phyloP scores from a whole-genome alignment of 1,140 invertebrate species.

The Sycophaga agraensis region DNA sequence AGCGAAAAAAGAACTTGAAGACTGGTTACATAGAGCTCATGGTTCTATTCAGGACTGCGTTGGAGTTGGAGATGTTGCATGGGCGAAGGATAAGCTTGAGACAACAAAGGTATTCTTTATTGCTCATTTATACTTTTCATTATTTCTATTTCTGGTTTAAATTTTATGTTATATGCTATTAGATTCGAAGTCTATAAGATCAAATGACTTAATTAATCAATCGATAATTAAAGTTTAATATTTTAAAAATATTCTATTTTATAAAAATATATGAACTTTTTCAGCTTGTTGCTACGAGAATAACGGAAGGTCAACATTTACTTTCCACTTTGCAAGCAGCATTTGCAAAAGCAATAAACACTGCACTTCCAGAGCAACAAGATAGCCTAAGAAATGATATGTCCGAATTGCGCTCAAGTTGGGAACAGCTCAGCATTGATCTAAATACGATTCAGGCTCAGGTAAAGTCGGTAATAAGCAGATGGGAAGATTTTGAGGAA shows the following conservation, averaged over 20 bases:
- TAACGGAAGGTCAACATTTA: slow-evolving; percentile 85
- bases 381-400: slow-evolving; percentile 74
- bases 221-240: no score
- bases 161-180: no score
- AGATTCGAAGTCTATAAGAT: no score
- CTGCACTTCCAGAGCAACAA: slow-evolving; percentile 77
- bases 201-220: no score
- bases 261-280: no score
- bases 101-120: slow-evolving; percentile 69
- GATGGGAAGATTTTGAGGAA: slow-evolving; percentile 82
- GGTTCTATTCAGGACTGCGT: slow-evolving; percentile 79
- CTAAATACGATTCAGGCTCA: slow-evolving; percentile 76
- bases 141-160: no score
- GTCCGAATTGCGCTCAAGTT: slow-evolving; percentile 72
- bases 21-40: slow-evolving; percentile 78
- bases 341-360: slow-evolving; percentile 81
- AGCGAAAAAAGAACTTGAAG: slow-evolving; percentile 77
- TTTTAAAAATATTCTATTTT: background rate
- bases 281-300: slow-evolving; percentile 67
- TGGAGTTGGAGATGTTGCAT: slow-evolving; percentile 75
- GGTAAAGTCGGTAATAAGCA: slow-evolving; percentile 72
- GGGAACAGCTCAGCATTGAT: slow-evolving; percentile 81
- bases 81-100: slow-evolving; percentile 82
- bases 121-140: no score
- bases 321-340: slow-evolving; percentile 77